Conservation (phyloP, 2,113 vertebrate species). For the Odocoileus virginianus region DNA sequence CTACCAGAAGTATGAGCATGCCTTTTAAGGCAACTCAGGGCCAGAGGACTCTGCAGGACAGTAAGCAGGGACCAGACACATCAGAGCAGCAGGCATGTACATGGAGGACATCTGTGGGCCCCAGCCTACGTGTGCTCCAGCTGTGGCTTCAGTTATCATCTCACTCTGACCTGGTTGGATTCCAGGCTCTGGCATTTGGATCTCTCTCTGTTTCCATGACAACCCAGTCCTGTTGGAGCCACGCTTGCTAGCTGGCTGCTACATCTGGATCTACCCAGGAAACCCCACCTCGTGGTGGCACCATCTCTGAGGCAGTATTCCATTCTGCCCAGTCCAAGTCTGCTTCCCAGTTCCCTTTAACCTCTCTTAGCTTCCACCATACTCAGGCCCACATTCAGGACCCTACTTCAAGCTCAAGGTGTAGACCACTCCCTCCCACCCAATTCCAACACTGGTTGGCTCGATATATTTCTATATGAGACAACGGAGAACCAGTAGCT, state of each 20-base stretch:
- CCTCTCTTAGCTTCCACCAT: background rate
- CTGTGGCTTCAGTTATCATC: background rate
- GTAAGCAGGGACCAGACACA: background rate
- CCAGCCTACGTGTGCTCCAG: background rate
- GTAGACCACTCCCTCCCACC: background rate
- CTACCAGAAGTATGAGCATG: background rate
- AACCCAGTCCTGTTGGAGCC: background rate
- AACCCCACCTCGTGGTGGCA: background rate
- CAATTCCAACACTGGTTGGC: background rate
- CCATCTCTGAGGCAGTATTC: background rate
- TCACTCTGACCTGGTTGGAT: slow-evolving; percentile 12
- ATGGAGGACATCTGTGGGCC: background rate
- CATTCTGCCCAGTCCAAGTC: background rate
- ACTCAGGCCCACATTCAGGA: background rate
- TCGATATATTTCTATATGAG: background rate
- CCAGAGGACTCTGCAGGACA: background rate
- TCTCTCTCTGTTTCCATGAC: slow-evolving; percentile 59
- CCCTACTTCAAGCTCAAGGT: background rate
- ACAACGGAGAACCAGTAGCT: background rate
- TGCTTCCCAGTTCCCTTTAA: background rate
- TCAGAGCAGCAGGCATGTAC: background rate
- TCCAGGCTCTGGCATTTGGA: slow-evolving; percentile 27
- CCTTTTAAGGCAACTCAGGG: background rate
- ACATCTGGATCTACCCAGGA: background rate
- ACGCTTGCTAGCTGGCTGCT: background rate